phyloP scores from a whole-genome alignment of 2,888 invertebrate species.

The Archaeoteleia sp. region DNA sequence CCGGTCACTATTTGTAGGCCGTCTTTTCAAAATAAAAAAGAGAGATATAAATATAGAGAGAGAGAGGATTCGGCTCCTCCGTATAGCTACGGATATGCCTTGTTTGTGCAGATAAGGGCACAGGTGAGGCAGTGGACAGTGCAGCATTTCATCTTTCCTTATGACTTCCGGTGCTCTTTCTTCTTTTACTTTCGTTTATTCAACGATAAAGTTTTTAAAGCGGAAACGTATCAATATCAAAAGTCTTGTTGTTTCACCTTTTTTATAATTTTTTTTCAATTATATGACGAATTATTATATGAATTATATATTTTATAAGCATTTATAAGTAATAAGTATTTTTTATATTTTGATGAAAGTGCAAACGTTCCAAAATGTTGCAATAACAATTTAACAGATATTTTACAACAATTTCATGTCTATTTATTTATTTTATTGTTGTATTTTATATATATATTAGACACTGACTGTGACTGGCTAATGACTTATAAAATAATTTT shows the following conservation, averaged over 20 bases:
- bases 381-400: too few species aligned
- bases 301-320: too few species aligned
- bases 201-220: constrained; percentile 62
- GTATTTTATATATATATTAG: too few species aligned
- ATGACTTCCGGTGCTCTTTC: constrained; percentile 56
- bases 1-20: constrained; percentile 52
- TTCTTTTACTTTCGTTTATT: constrained; percentile 63
- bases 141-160: constrained; percentile 69
- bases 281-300: too few species aligned
- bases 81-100: constrained; percentile 63
- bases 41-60: constrained; percentile 22
- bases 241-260: not conserved
- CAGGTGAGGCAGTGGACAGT: constrained; percentile 73
- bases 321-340: too few species aligned
- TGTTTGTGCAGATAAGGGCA: constrained; percentile 73
- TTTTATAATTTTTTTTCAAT: too few species aligned
- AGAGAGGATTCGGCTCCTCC: constrained; percentile 38
- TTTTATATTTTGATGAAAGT: too few species aligned
- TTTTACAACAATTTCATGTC: too few species aligned
- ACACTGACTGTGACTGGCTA: too few species aligned
- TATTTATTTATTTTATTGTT: too few species aligned
- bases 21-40: constrained; percentile 37
- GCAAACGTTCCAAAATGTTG: too few species aligned
- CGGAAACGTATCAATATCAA: constrained; percentile 4
- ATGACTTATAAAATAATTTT: too few species aligned